Evolutionary conservation across 2,797 vertebrate species (phyloP).

Genomic region (Cyclopterus lumpus): DNA sequence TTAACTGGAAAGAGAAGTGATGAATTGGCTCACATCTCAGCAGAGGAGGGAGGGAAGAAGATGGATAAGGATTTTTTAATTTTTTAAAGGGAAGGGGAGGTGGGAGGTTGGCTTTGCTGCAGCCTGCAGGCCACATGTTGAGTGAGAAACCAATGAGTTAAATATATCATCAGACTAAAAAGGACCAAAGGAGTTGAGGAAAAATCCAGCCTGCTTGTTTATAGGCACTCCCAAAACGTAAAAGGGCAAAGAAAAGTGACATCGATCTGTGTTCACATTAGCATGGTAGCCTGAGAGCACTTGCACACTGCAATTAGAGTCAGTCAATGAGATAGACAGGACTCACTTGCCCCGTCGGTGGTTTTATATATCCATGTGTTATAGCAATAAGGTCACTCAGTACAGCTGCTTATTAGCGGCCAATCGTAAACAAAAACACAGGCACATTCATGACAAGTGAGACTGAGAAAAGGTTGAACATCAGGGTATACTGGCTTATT

Average conservation of each 20-base stretch:
- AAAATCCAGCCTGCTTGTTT: constrained; percentile 66
- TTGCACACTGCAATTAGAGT: constrained; percentile 84
- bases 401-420: constrained; percentile 22
- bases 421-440: constrained; percentile 36
- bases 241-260: constrained; percentile 72
- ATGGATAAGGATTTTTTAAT: constrained; percentile 19
- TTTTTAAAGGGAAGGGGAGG: not conserved
- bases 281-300: constrained; percentile 81
- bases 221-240: constrained; percentile 57
- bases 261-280: constrained; percentile 86
- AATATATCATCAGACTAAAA: constrained; percentile 43
- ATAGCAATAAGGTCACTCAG: constrained; percentile 44
- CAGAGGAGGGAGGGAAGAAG: constrained; percentile 20
- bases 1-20: constrained; percentile 58
- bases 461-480: not conserved
- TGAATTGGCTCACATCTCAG: constrained; percentile 49
- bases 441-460: constrained; percentile 6
- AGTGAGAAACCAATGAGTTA: constrained; percentile 44
- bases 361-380: constrained; percentile 47
- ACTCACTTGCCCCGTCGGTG: constrained; percentile 46
- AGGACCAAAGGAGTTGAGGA: constrained; percentile 14
- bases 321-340: constrained; percentile 72
- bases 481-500: constrained; percentile 1
- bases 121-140: constrained; percentile 20
- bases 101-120: not conserved